A percentile compares a stretch with the other conserved stretches of the same genome.
Evolutionary conservation across 2,797 vertebrate genomes (phyloP).

Genomic region (Danio jaintianensis): DNA sequence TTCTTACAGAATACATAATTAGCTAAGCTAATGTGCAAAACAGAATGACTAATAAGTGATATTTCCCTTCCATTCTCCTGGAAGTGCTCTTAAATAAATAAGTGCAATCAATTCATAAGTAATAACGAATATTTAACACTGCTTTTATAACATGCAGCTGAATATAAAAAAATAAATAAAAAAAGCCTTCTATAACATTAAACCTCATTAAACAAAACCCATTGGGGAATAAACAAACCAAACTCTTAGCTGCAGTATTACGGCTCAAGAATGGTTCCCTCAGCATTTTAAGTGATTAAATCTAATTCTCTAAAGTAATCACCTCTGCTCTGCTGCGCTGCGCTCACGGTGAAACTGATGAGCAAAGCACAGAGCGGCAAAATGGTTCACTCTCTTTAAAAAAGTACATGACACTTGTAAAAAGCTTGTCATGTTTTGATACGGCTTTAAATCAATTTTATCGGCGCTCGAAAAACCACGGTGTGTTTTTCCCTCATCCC

Average conservation of each 20-base stretch:
- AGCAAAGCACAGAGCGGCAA: constrained; percentile 42
- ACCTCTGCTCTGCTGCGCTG: constrained; percentile 11
- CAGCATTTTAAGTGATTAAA: constrained; percentile 50
- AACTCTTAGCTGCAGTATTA: constrained; percentile 13
- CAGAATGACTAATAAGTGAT: neutral
- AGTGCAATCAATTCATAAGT: neutral
- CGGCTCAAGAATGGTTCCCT: constrained; percentile 25
- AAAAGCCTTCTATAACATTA: constrained; percentile 23
- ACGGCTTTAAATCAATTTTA: constrained; percentile 43
- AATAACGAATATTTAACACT: constrained; percentile 8
- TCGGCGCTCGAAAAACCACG: constrained; percentile 10
- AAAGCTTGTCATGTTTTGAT: constrained; percentile 35
- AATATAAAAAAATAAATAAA: neutral
- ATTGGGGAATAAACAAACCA: constrained; percentile 44
- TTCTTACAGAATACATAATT: neutral
- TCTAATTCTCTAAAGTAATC: constrained; percentile 49
- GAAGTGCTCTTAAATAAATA: neutral
- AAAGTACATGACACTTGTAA: constrained; percentile 45
- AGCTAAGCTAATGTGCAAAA: neutral
- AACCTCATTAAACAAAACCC: constrained; percentile 42
- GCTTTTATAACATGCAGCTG: constrained; percentile 5
- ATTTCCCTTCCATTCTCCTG: neutral
- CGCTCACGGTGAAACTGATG: constrained; percentile 20
- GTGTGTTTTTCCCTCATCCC: constrained; percentile 8
- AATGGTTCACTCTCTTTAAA: constrained; percentile 16